Evolutionary conservation across 2,113 vertebrate species (phyloP), one percentile per base, ranked within the genome.

Genomic region (Ardeotis arabs): DNA sequence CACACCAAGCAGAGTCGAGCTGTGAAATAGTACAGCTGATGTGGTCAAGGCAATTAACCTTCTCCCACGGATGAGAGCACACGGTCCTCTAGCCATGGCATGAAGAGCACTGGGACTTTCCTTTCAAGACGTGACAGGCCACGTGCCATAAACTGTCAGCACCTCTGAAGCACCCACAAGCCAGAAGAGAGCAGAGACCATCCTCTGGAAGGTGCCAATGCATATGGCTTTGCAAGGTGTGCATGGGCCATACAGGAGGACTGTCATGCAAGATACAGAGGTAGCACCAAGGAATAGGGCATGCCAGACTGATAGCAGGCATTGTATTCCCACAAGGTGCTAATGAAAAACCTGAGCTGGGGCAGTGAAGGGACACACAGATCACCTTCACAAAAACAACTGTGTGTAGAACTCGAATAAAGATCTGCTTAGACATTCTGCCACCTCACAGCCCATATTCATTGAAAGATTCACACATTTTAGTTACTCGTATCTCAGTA

Each of bases 281-380:
- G n/a, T 4, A 92, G 37, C 35, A 68, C 20, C 39, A 59, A 68
- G 35, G 35, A 89, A 89, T 2, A 44, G 27, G 28, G 6, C 29
- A 49, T 17, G 25, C 17, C 49, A 77, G 68, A 28, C 23, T 33
- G 44, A 60, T 23, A 18, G 20, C 27, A 66, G 53, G 27, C 19
- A 1, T 50, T 66, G 33, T 6, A 56, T 20, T 80, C 44, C 44
- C 25, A 50, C 31, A 87, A 64, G 11, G 25, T 0, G 0, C 39
- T 73, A 80, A 33, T 28, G 29, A 62, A 89, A 60, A 13, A 4
- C 18, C 25, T 39, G 41, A 70, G 39, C 67, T 62, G 49, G 56
- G 45, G 7, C 23, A 50, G 14, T 7, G 29, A 81, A 74, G 31
- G 49, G 28, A 75, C 27, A 84, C 3, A 16, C 8, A 35, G 8